Percentiles rank a stretch among this genome's conserved stretches.
Conservation (phyloP, 2,888 invertebrate species). For the Euclidia mi region DNA sequence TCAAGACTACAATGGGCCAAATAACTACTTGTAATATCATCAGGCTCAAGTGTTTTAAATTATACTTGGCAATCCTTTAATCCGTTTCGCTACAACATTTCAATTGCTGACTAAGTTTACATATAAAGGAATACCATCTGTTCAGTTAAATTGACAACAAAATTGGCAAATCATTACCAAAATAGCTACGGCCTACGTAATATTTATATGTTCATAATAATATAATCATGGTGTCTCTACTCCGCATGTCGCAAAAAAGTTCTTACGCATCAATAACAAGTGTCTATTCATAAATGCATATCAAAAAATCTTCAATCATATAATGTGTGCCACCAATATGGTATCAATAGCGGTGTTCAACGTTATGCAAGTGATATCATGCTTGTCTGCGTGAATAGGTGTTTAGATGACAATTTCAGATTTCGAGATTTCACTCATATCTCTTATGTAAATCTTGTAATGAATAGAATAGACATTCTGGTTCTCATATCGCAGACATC, state of each 20-base stretch:
- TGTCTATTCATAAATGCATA: conserved; percentile 5
- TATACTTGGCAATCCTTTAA: no score
- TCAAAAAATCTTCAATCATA: conserved; percentile 33
- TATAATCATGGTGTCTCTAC: not conserved
- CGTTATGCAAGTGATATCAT: conserved; percentile 69
- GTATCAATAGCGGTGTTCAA: conserved; percentile 56
- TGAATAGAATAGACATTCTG: conserved; percentile 74
- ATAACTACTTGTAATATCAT: no score
- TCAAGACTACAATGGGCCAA: no score
- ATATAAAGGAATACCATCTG: no score
- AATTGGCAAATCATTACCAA: no score
- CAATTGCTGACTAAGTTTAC: no score
- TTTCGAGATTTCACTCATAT: conserved; percentile 79
- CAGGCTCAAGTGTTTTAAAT: no score
- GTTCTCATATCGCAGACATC: conserved; percentile 66
- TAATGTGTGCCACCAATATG: conserved; percentile 43
- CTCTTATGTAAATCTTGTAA: conserved; percentile 78
- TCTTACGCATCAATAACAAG: conserved; percentile 6
- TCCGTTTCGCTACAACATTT: no score
- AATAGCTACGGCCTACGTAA: not conserved
- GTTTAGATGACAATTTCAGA: conserved; percentile 83
- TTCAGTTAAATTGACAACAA: no score
- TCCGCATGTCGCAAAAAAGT: conserved; percentile 9
- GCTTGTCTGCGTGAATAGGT: conserved; percentile 73
- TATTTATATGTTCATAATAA: not conserved